phyloP scores from a whole-genome alignment of 2,797 vertebrate species.

The Semotilus atromaculatus region DNA sequence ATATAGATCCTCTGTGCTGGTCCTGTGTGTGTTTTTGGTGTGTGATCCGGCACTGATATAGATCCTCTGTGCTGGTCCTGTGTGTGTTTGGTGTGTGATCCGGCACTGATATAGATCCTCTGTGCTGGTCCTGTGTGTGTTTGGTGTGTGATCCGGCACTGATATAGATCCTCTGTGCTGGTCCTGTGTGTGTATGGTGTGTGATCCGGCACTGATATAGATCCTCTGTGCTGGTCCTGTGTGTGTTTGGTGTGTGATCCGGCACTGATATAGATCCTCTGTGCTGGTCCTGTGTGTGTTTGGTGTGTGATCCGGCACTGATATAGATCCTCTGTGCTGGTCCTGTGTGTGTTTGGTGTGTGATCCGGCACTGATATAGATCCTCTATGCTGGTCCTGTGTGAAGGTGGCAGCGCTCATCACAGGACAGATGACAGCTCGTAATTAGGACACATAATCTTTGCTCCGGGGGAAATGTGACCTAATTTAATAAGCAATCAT shows the following conservation, averaged over 20 bases:
- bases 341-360: slow-evolving; percentile 9
- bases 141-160: neutral
- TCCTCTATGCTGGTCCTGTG: neutral
- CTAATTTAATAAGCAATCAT: slow-evolving; percentile 54
- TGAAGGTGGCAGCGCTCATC: slow-evolving; percentile 23
- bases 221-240: neutral
- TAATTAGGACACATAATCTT: slow-evolving; percentile 57
- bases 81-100: slow-evolving; percentile 3
- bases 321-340: neutral
- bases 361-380: neutral
- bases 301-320: neutral
- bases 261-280: neutral
- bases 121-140: slow-evolving; percentile 1
- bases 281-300: slow-evolving; percentile 5
- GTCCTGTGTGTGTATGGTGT: slow-evolving; percentile 8
- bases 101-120: neutral
- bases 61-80: neutral
- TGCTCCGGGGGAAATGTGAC: slow-evolving; percentile 54
- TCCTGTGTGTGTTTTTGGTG: slow-evolving; percentile 16
- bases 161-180: neutral
- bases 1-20: neutral
- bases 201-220: neutral
- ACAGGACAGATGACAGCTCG: slow-evolving; percentile 41
- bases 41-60: neutral
- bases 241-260: slow-evolving; percentile 1